A percentile compares a stretch with the other conserved stretches of the same genome.
Conservation (phyloP, 2,797 vertebrate species). For the Sebastes minor region DNA sequence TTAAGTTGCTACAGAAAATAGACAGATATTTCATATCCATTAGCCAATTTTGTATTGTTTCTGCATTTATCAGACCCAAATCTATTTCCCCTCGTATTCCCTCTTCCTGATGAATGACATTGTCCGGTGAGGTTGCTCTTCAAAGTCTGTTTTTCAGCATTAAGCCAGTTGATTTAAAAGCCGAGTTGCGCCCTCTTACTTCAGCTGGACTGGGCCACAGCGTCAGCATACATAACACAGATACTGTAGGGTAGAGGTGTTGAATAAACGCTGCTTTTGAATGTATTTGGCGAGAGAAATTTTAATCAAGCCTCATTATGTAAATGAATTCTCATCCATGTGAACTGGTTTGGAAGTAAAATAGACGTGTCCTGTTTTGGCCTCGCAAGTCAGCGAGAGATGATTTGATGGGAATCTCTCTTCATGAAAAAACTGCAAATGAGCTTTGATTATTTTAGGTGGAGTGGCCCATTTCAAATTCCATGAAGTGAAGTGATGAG, state of each 20-base stretch:
- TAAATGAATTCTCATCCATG: constrained; percentile 28
- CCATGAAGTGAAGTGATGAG: constrained; percentile 6
- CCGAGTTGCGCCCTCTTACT: constrained; percentile 1
- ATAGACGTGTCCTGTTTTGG: not conserved
- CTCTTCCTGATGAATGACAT: not conserved
- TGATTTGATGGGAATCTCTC: constrained; percentile 45
- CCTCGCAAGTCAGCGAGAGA: not conserved
- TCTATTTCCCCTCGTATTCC: not conserved
- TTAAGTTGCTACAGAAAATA: not conserved
- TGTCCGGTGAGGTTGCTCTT: not conserved
- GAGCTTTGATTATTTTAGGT: constrained; percentile 37
- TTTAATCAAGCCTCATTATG: constrained; percentile 45
- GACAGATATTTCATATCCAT: not conserved
- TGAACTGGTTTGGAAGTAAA: constrained; percentile 48
- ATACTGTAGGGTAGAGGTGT: not conserved
- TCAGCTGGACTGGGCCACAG: not conserved
- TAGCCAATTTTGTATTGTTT: not conserved
- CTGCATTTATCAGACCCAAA: not conserved
- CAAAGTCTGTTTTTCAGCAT: constrained; percentile 19
- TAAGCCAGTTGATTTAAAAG: constrained; percentile 7
- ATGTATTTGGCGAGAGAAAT: constrained; percentile 6
- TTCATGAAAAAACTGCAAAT: constrained; percentile 1
- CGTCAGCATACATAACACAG: not conserved
- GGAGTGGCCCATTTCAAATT: constrained; percentile 39
- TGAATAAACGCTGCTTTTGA: constrained; percentile 17